Conservation (phyloP, 2,113 vertebrate species). For the Ochotona princeps region DNA sequence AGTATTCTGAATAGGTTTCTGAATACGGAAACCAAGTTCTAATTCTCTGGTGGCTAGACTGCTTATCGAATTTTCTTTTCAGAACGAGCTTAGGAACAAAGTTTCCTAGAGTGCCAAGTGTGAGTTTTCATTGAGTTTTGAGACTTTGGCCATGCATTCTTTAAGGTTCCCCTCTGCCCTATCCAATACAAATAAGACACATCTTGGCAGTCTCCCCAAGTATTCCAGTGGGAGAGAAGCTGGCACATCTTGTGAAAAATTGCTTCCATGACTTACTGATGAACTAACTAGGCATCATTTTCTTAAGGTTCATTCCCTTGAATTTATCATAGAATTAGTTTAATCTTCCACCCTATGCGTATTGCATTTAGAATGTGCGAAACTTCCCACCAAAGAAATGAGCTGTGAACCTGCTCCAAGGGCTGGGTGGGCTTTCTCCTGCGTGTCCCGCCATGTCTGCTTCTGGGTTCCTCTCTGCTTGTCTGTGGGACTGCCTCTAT, state of each 20-base stretch:
- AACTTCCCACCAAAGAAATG: not conserved
- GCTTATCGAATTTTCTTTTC: not conserved
- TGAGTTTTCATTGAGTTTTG: constrained; percentile 41
- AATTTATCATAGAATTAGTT: constrained; percentile 56
- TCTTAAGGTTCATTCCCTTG: constrained; percentile 42
- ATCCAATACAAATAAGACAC: not conserved
- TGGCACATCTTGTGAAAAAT: constrained; percentile 61
- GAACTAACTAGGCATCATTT: constrained; percentile 54
- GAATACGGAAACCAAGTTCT: constrained; percentile 18
- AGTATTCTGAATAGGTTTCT: constrained; percentile 35
- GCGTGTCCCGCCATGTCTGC: not conserved
- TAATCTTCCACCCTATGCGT: not conserved
- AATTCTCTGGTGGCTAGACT: constrained; percentile 1
- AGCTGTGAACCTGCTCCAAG: not conserved
- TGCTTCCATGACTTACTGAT: constrained; percentile 62
- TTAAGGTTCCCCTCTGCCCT: not conserved
- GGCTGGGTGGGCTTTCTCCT: not conserved
- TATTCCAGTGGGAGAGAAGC: constrained; percentile 33
- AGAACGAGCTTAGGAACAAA: constrained; percentile 26
- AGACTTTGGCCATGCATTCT: not conserved
- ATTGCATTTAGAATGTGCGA: not conserved
- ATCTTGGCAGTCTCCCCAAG: not conserved
- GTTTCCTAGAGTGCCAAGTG: not conserved
- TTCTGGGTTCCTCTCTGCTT: not conserved
- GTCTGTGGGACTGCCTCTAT: not conserved